Conservation (phyloP, 1,140 invertebrate species). For the Pseudoatta argentina region DNA sequence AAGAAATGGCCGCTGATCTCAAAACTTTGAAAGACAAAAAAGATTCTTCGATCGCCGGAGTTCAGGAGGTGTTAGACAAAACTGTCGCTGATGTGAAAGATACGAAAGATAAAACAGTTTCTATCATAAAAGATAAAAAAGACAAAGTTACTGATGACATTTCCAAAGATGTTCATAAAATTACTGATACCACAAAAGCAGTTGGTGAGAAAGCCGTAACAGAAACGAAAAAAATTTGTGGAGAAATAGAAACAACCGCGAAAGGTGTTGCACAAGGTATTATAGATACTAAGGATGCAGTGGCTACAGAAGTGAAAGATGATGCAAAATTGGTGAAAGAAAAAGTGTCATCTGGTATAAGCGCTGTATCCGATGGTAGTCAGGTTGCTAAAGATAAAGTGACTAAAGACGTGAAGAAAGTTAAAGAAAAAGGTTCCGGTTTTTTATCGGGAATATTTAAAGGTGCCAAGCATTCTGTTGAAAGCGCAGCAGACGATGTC, state of each 20-base stretch:
- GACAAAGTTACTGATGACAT: constrained; percentile 54
- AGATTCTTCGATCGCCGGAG: neutral
- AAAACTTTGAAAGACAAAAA: neutral
- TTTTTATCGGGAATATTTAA: constrained; percentile 55
- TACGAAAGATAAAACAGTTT: constrained; percentile 50
- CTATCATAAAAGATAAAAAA: constrained; percentile 20
- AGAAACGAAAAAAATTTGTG: constrained; percentile 58
- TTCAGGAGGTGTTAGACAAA: constrained; percentile 4
- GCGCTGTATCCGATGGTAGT: neutral
- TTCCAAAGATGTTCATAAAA: neutral
- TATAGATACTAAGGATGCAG: constrained; percentile 25
- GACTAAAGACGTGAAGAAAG: constrained; percentile 3
- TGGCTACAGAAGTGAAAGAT: constrained; percentile 38
- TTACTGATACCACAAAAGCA: constrained; percentile 14
- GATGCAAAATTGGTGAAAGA: constrained; percentile 15
- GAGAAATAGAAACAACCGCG: constrained; percentile 28
- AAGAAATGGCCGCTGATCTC: neutral
- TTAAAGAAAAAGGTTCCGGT: constrained; percentile 45
- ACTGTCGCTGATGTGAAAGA: constrained; percentile 64
- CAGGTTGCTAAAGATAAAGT: neutral
- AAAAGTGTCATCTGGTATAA: neutral
- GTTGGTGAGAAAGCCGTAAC: constrained; percentile 42
- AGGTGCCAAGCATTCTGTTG: constrained; percentile 69
- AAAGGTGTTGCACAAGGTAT: constrained; percentile 62
- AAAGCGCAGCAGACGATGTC: constrained; percentile 77